phyloP scores from a whole-genome alignment of 2,888 invertebrate species.

The Troglohyphantes excavatus region DNA sequence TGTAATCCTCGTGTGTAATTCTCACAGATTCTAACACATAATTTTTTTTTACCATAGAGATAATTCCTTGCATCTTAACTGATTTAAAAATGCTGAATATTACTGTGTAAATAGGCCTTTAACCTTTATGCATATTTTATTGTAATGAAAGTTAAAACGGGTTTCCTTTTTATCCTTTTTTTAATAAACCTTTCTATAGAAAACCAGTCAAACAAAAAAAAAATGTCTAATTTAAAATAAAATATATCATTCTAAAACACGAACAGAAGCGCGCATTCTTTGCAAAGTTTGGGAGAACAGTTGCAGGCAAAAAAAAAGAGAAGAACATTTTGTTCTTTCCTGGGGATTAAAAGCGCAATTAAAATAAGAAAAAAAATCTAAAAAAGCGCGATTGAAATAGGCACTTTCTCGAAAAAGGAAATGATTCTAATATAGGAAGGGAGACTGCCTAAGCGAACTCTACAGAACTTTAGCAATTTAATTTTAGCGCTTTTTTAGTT shows the following conservation, averaged over 20 bases:
- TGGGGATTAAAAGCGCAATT: constrained; percentile 5
- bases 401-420: not conserved
- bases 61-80: no score
- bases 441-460: not conserved
- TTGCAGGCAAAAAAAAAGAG: not conserved
- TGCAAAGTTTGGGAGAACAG: not conserved
- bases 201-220: no score
- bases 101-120: no score
- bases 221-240: no score
- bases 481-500: not conserved
- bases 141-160: no score
- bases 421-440: constrained; percentile 2
- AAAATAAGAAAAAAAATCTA: not conserved
- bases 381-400: not conserved
- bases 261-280: not conserved
- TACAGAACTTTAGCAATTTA: constrained; percentile 4
- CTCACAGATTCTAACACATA: no score
- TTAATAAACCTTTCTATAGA: no score
- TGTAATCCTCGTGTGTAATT: no score
- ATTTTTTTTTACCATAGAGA: no score
- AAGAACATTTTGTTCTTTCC: not conserved
- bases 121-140: no score
- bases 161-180: no score
- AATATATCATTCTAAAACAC: not conserved
- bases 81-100: no score